A percentile compares a stretch with the other conserved stretches of the same genome.
phyloP scores from a whole-genome alignment of 2,797 vertebrate genomes.

The Eidolon dupreanum region DNA sequence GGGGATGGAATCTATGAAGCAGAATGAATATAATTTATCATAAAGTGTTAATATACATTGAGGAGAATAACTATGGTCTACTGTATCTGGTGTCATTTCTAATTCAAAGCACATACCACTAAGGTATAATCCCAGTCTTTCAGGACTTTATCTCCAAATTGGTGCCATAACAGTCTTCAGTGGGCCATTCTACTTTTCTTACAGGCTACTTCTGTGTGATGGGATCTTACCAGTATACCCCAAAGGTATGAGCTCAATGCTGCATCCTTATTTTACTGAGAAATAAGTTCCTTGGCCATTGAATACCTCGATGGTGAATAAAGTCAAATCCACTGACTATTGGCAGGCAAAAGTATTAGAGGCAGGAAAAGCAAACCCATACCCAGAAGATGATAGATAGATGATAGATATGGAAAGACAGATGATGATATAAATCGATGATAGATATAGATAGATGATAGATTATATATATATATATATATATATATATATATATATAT shows the following conservation, averaged over 20 bases:
- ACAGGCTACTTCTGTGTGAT: background rate
- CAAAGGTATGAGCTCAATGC: background rate
- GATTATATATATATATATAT: too few species aligned
- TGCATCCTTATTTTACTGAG: background rate
- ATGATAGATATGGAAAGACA: too few species aligned
- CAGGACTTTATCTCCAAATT: background rate
- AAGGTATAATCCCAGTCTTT: background rate
- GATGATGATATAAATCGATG: too few species aligned
- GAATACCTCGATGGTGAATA: background rate
- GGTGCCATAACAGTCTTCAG: background rate
- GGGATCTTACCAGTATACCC: background rate
- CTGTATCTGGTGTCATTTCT: background rate
- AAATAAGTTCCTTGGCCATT: background rate
- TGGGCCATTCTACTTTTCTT: background rate
- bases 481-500: too few species aligned
- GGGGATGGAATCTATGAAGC: background rate
- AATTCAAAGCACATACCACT: background rate
- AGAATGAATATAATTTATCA: slow-evolving; percentile 1
- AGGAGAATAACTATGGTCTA: background rate
- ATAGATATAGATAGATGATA: too few species aligned
- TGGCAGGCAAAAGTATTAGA: background rate
- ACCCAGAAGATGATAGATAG: background rate
- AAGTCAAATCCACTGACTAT: background rate
- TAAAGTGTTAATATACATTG: background rate
- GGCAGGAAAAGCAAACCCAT: background rate